Base-by-base conservation (phyloP, 2,888 invertebrate genomes). In the Drosophila ustulata region DNA sequence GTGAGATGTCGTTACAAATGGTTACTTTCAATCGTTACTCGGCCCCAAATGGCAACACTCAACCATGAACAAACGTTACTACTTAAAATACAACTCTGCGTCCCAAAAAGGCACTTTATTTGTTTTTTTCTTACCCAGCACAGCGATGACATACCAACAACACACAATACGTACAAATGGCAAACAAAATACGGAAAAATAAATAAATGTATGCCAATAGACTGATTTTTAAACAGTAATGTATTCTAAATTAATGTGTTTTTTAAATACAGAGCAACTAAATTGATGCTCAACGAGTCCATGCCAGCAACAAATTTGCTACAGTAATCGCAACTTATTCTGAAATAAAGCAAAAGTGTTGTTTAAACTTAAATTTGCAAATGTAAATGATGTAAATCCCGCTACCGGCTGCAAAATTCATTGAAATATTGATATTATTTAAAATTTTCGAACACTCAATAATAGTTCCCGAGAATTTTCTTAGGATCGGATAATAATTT, bases 41-140 rank as follows among this genome's bases (percentile, higher is more conserved):
- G 11, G 37, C 30, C 11, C 28, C 66, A 72, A 61, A 45, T 76
- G 67, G 73, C 81, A 80, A 43, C 81, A 62, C 73, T 51, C 26
- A 52, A 34, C 8, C 39, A 53, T 76, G 66, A 66, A 57, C 49
- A 66, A 37, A 50, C 49, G 64, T 75, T 75, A 78, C 83, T 73
- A 73, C 66, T 39, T n/a, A 50, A 68, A 73, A 81, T 73, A 47
- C 84, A 81, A 57, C 84, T 56, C 73, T 82, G 76, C 7, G 8
- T 9, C 7, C 11, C 30, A 30, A 58, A 77, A 61, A 41, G 39
- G 52, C 41, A 74, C 11, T 66, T 23, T 51, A 41, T 71, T 74
- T 74, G 65, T 74, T 74, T 50, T 77, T 71, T 67, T 84, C 45
- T 46, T 43, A 30, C 11, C 6, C 9, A 43, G 25, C 7, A 13